Base-by-base conservation (phyloP, 2,113 vertebrate species). In the Datnioides undecimradiatus region DNA sequence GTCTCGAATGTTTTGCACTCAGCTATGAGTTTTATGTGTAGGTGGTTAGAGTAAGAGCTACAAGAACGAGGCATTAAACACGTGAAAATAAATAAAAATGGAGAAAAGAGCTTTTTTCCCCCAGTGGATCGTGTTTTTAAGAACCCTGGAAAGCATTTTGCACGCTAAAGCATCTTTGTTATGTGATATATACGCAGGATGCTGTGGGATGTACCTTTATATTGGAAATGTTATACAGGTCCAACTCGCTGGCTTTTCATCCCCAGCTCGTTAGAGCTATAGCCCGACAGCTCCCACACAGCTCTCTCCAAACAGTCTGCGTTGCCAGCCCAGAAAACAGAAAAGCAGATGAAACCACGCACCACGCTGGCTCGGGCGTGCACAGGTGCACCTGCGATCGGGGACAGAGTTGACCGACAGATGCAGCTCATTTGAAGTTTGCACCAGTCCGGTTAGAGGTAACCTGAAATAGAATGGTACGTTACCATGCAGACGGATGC, bases 261-360 rank as follows among this genome's bases (percentile, higher is more conserved):
- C 58, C 16, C 21, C 23, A 33, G 57, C 77, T 82, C 46, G 73
- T 83, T 75, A 83, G 73, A 80, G 64, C 48, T 14, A 23, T 9
- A 66, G 38, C 31, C 29, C 2, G n/a, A 65, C 79, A 74, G 78
- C 78, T 82, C 63, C 55, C 29, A 48, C 63, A 77, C 62, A 38
- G 73, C 31, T 80, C 41, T 45, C 57, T 60, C 46, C 34, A 70
- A 72, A 80, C 29, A 36, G 40, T 40, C 34, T 69, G 25, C 38
- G 36, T 52, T 38, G 8, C 21, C 41, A 36, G 41, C 52, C 41
- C 43, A 51, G 79, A 63, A 52, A 11, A 41, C 29, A 75, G 25
- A 59, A 41, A 45, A 79, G 27, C 52, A 9, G 38, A 31, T 10
- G 9, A 60, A 73, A 36, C 31, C 25, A 54, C 57, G 9, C 46